A percentile compares a stretch with the other conserved stretches of the same genome.
Evolutionary conservation across 2,113 vertebrate genomes (phyloP).

Genomic region (Bufo bufo): DNA sequence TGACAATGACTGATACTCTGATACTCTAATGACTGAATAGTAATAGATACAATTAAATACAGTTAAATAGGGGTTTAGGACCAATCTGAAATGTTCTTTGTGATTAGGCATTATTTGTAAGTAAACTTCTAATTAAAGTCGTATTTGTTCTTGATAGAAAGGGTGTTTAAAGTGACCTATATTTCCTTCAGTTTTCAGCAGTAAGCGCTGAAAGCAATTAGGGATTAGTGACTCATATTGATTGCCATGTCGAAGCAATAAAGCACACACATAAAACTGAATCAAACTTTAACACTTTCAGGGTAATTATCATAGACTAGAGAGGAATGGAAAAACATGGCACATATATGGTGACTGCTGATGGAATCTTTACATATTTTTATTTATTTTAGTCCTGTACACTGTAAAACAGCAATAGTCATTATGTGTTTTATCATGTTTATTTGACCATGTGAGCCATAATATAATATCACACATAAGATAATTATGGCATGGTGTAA

Average conservation of each 20-base stretch:
- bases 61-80: neutral
- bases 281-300: neutral
- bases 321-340: neutral
- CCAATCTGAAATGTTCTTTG: neutral
- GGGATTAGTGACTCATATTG: slow-evolving; percentile 32
- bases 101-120: neutral
- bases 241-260: slow-evolving; percentile 6
- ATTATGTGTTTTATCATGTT: no score
- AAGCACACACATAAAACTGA: neutral
- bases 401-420: no score
- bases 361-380: no score
- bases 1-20: no score
- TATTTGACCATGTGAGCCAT: no score
- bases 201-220: slow-evolving; percentile 36
- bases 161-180: slow-evolving; percentile 11
- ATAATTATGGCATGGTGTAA: no score
- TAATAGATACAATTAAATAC: neutral
- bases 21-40: no score
- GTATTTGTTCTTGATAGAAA: slow-evolving; percentile 1
- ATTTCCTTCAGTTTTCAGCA: slow-evolving; percentile 7
- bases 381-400: no score
- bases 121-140: slow-evolving; percentile 30
- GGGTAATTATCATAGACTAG: neutral
- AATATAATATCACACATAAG: no score
- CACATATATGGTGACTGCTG: no score